These are phyloP conservation scores for Odontesthes bonariensis DNA, from an alignment of 2,113 vertebrate species.

Conservation along the genomic window DNA sequence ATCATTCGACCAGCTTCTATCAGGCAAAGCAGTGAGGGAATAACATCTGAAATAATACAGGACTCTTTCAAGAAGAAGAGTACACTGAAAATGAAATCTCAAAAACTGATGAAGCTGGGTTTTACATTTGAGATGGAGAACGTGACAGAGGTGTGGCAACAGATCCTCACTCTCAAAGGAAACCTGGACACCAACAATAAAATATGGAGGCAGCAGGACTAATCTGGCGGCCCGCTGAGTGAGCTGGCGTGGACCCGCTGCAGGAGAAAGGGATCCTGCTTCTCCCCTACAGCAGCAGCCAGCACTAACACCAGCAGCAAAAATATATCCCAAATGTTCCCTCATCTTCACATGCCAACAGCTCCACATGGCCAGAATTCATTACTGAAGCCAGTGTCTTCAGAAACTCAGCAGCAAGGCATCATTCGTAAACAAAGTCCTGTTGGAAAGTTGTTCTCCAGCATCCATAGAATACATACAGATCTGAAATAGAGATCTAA, in stretches of 20 bases:
- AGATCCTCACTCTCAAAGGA: not conserved
- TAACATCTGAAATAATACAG: not conserved
- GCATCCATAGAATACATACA: too few species aligned
- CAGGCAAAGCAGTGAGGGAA: not conserved
- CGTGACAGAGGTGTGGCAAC: slow-evolving; percentile 9
- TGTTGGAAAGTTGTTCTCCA: slow-evolving; percentile 7
- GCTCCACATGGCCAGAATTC: slow-evolving; percentile 44
- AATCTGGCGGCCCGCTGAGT: slow-evolving; percentile 41
- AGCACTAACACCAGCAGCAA: slow-evolving; percentile 54
- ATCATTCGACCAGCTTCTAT: slow-evolving; percentile 18
- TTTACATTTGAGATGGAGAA: slow-evolving; percentile 5
- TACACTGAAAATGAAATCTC: not conserved
- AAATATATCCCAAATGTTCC: slow-evolving; percentile 54
- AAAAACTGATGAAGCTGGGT: not conserved
- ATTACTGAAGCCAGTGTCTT: slow-evolving; percentile 17
- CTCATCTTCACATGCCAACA: slow-evolving; percentile 44
- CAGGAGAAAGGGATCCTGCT: slow-evolving; percentile 23
- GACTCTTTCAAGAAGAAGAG: not conserved
- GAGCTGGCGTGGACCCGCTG: slow-evolving; percentile 31
- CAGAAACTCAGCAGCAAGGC: slow-evolving; percentile 17
- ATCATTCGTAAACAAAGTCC: slow-evolving; percentile 17
- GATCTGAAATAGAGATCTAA: not conserved
- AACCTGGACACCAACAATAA: slow-evolving; percentile 19
- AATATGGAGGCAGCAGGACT: slow-evolving; percentile 32
- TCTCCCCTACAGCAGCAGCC: slow-evolving; percentile 39